Evolutionary conservation across 2,888 invertebrate species (phyloP).

Genomic region (Aphodius granarius): DNA sequence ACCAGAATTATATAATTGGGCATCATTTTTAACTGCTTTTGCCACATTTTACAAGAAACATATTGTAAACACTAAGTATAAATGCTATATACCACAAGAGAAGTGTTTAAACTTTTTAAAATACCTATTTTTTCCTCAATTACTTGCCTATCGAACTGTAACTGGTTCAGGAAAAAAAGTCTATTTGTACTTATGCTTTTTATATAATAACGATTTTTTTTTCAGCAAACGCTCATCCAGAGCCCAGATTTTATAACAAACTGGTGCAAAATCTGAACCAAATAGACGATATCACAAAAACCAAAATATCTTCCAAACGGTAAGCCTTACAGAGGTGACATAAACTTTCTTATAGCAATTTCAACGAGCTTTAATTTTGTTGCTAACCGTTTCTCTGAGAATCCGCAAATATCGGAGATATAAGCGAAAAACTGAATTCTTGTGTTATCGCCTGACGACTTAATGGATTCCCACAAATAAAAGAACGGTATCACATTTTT

Average conservation of each 20-base stretch:
- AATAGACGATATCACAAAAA: no score
- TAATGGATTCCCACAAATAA: neutral
- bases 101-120: neutral
- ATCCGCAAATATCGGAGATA: no score
- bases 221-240: neutral
- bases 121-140: neutral
- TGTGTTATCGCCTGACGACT: no score
- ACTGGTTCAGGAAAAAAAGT: neutral
- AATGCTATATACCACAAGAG: neutral
- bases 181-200: constrained; percentile 7
- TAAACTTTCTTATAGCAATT: no score
- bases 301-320: no score
- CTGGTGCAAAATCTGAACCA: no score
- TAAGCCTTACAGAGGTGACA: no score
- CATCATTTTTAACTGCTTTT: neutral
- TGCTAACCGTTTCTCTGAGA: no score
- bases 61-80: neutral
- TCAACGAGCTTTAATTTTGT: no score
- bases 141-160: neutral
- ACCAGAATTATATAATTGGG: neutral
- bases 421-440: no score
- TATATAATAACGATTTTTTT: neutral
- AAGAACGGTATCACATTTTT: neutral
- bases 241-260: no score
- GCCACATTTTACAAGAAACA: neutral